phyloP scores from a whole-genome alignment of 2,888 invertebrate species.

The Strigamia transsilvanica region DNA sequence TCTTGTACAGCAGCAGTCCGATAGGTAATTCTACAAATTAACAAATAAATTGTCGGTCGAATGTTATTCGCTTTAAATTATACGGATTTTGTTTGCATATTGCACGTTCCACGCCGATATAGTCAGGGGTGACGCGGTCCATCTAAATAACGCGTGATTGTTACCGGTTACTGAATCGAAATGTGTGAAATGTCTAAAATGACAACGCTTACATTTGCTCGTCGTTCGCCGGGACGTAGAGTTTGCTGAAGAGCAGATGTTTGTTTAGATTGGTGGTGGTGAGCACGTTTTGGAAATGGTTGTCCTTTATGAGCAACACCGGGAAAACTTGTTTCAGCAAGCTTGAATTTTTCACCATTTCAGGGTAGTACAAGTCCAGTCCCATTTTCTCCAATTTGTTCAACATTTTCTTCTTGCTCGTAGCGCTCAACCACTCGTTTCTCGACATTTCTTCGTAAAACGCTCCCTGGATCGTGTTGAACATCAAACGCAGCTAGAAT shows the following conservation, averaged over 20 bases:
- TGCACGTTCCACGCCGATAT: background rate
- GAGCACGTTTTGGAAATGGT: background rate
- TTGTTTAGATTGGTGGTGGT: background rate
- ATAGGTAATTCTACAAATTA: background rate
- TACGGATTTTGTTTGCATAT: slow-evolving; percentile 12
- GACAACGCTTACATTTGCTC: background rate
- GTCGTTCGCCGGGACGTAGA: background rate
- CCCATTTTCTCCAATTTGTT: background rate
- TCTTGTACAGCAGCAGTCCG: background rate
- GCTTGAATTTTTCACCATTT: background rate
- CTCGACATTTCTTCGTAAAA: background rate
- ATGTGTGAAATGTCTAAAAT: no score
- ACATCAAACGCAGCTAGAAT: background rate
- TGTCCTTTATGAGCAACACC: background rate
- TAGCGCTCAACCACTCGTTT: background rate
- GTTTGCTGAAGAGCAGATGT: background rate
- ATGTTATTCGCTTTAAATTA: background rate
- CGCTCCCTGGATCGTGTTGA: background rate
- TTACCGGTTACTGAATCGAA: no score
- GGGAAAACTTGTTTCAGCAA: background rate
- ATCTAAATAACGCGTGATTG: background rate
- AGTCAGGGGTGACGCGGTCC: background rate
- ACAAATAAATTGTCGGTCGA: background rate
- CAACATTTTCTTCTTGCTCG: background rate
- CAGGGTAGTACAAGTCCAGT: background rate